phyloP scores from a whole-genome alignment of 2,113 vertebrate species.

The Octodon degus region DNA sequence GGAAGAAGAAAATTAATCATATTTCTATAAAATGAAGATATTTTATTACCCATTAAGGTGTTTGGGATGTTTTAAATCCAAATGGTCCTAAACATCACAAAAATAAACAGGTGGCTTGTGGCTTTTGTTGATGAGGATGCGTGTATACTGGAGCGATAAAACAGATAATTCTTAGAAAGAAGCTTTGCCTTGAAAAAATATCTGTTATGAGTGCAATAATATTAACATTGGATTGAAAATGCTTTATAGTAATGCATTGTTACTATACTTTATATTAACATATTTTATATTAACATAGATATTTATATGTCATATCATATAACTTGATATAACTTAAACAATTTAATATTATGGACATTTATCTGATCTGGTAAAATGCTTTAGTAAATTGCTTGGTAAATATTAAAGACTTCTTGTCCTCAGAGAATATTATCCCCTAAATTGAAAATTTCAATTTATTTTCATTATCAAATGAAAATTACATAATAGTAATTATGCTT shows the following conservation, averaged over 20 bases:
- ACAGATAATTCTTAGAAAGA: conserved; percentile 52
- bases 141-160: conserved; percentile 62
- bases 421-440: conserved; percentile 56
- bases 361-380: conserved; percentile 36
- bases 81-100: conserved; percentile 41
- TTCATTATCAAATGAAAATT: conserved; percentile 32
- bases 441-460: conserved; percentile 40
- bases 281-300: conserved; percentile 38
- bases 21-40: conserved; percentile 72
- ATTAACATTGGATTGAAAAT: not conserved
- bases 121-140: conserved; percentile 36
- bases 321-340: not conserved
- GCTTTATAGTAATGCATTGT: conserved; percentile 49
- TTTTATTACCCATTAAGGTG: conserved; percentile 46
- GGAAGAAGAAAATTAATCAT: conserved; percentile 68
- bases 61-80: conserved; percentile 65
- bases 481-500: not conserved
- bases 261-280: not conserved
- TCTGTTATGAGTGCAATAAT: conserved; percentile 41
- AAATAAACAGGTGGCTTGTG: conserved; percentile 68
- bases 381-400: conserved; percentile 10
- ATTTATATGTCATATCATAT: not conserved
- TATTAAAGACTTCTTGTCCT: not conserved
- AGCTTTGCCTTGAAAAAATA: conserved; percentile 32
- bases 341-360: not conserved